phyloP scores from a whole-genome alignment of 1,140 invertebrate species.

The Pachypsylla venusta region DNA sequence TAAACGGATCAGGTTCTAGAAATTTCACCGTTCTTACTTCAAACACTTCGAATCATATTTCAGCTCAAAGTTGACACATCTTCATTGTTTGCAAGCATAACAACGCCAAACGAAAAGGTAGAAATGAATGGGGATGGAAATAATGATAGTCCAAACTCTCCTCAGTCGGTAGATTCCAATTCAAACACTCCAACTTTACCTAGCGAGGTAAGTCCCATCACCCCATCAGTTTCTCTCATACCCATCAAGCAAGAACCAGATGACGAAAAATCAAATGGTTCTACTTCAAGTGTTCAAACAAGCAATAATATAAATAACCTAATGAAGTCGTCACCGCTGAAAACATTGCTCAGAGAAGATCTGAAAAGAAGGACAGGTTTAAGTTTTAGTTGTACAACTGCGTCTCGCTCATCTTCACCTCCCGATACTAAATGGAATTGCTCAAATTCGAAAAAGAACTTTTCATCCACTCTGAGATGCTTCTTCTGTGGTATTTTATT shows the following conservation, averaged over 20 bases:
- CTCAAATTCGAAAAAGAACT: neutral
- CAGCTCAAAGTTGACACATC: neutral
- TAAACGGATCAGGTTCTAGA: too few relatives aligned
- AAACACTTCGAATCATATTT: too few relatives aligned
- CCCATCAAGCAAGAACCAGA: slow-evolving; percentile 61
- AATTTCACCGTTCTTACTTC: too few relatives aligned
- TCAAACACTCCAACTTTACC: slow-evolving; percentile 47
- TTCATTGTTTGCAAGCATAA: neutral
- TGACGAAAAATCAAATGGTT: slow-evolving; percentile 24
- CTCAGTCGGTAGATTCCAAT: slow-evolving; percentile 59
- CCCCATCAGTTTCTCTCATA: slow-evolving; percentile 69
- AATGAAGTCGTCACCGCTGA: slow-evolving; percentile 57
- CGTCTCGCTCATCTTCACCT: slow-evolving; percentile 10
- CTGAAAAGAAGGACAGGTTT: slow-evolving; percentile 38
- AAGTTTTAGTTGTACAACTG: slow-evolving; percentile 8
- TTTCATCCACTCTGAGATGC: slow-evolving; percentile 41
- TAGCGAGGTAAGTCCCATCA: slow-evolving; percentile 40
- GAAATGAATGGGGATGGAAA: slow-evolving; percentile 25
- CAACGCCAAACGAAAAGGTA: slow-evolving; percentile 2
- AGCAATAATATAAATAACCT: slow-evolving; percentile 9
- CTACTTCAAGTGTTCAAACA: slow-evolving; percentile 19
- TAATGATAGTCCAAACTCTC: slow-evolving; percentile 45
- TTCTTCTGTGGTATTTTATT: slow-evolving; percentile 86
- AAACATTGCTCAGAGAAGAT: slow-evolving; percentile 64
- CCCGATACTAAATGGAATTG: slow-evolving; percentile 12